Evolutionary conservation across 2,113 vertebrate species (phyloP), one percentile per base, ranked within the genome.

Genomic region (Cynoglossus semilaevis): DNA sequence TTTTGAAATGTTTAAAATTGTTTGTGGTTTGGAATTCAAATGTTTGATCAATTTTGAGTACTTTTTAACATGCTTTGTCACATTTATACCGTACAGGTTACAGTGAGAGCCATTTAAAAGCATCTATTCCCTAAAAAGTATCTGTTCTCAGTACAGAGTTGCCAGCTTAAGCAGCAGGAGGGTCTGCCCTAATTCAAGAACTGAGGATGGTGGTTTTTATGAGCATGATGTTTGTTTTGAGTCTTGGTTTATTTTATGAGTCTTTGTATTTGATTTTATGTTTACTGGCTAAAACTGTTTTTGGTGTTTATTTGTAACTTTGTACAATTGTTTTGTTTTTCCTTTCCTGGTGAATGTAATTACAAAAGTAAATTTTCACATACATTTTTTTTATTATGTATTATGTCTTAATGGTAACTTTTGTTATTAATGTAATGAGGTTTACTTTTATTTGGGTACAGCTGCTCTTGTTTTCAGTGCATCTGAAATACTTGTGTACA

Each of bases 31-130:
- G 83, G 75, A 88, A 86, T 89, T 81, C 81, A 88, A 87, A 82
- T 90, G 87, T 91, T 71, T 89, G 79, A 79, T 87, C 77, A 80
- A 70, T 69, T 79, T 84, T 96, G 92, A 93, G 91, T 92, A 93
- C 90, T 93, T 96, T 96, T 99, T 99, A 99, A 99, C 96, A 99
- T 98, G 95, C 95, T 98, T 99, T 99, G 96, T 99, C 94, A 95
- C 96, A 96, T 99, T 98, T 99, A 98, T 99, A 99, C 96, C 95
- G 96, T 94, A 95, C 97, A 99, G 97, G 97, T 98, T 94, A 97
- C 95, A 98, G 94, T 97, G 95, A 98, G 95, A 98, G 94, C 95
- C 96, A 97, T 96, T 95, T 96, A 92, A 96, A 97, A 93, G 91
- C 95, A 93, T 93, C 97, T 95, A 76, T 97, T 94, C 95, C 96